A percentile compares a stretch with the other conserved stretches of the same genome.
Conservation (phyloP, 2,113 vertebrate species). For the Piliocolobus tephrosceles region DNA sequence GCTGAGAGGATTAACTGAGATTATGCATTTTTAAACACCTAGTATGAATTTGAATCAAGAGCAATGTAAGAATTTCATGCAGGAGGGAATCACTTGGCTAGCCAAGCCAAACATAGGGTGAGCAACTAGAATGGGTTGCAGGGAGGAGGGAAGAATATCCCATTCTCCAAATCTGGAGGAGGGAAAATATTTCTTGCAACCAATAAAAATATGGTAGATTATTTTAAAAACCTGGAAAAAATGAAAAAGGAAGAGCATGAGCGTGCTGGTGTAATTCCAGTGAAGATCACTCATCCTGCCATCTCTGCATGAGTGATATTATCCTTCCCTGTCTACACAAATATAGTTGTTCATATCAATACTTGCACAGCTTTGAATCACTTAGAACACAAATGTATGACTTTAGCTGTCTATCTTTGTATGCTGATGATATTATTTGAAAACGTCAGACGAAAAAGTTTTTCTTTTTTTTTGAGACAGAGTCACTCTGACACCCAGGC, state of each 20-base stretch:
- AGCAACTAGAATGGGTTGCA: background rate
- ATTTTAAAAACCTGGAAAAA: slow-evolving; percentile 13
- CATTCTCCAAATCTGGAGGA: background rate
- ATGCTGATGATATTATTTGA: background rate
- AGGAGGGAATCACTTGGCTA: slow-evolving; percentile 29
- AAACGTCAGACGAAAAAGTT: background rate
- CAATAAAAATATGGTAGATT: slow-evolving; percentile 16
- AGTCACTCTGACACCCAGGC: no score
- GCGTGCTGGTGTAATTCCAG: background rate
- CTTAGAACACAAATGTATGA: slow-evolving; percentile 22
- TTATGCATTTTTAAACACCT: slow-evolving; percentile 61
- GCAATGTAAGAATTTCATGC: background rate
- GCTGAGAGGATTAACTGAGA: slow-evolving; percentile 62
- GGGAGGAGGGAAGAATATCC: background rate
- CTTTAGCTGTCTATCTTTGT: slow-evolving; percentile 28
- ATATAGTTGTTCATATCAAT: slow-evolving; percentile 2
- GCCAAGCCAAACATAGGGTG: background rate
- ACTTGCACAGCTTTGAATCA: background rate
- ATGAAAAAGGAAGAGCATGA: background rate
- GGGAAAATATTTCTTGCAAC: background rate
- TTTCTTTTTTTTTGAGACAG: background rate
- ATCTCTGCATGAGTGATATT: background rate
- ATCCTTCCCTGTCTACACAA: slow-evolving; percentile 20
- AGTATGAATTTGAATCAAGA: slow-evolving; percentile 57
- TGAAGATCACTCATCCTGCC: background rate